Conservation (phyloP, 2,888 invertebrate species). For the Agriopis marginaria region DNA sequence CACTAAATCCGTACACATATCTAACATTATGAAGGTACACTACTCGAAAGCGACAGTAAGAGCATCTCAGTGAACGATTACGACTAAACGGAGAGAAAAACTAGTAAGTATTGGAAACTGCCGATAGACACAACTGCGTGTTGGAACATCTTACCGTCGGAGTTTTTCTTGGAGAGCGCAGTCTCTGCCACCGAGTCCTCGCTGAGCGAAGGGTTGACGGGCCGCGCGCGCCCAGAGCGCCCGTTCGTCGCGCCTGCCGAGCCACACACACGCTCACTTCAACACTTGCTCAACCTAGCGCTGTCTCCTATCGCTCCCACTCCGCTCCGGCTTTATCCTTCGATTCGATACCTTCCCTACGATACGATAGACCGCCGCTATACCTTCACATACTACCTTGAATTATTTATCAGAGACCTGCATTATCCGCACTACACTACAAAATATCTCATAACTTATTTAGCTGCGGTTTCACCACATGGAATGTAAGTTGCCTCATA, state of each 20-base stretch:
- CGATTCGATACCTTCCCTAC: conserved; percentile 20
- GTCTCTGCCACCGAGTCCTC: conserved; percentile 94
- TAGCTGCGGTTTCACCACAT: conserved; percentile 14
- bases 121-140: conserved; percentile 49
- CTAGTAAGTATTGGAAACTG: conserved; percentile 52
- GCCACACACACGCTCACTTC: conserved; percentile 80
- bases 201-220: conserved; percentile 90
- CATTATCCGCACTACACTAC: conserved; percentile 30
- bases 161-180: conserved; percentile 92
- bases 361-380: conserved; percentile 18
- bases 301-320: conserved; percentile 7
- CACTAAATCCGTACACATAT: conserved; percentile 54
- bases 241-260: conserved; percentile 81
- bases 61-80: conserved; percentile 69
- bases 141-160: conserved; percentile 90
- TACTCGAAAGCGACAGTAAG: conserved; percentile 74
- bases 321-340: conserved; percentile 11
- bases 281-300: conserved; percentile 58
- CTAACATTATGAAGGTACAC: conserved; percentile 58
- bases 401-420: conserved; percentile 27
- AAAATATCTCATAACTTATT: conserved; percentile 27
- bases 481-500: conserved; percentile 17
- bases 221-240: conserved; percentile 73
- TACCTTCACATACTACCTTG: conserved; percentile 24
- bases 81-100: conserved; percentile 63